Conservation (phyloP, 2,113 vertebrate species). For the Salminus brasiliensis region DNA sequence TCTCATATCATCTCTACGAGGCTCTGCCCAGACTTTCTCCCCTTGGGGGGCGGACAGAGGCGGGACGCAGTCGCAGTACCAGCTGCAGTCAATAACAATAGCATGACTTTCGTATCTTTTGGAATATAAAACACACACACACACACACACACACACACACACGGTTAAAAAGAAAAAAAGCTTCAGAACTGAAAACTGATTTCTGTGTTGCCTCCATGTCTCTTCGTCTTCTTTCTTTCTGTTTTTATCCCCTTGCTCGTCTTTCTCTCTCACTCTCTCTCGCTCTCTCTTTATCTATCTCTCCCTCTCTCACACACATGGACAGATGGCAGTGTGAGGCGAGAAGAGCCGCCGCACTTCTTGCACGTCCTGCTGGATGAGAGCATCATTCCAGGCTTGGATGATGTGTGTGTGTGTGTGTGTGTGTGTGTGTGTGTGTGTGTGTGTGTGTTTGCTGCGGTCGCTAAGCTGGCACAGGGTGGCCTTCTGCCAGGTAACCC, state of each 20-base stretch:
- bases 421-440: background rate
- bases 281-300: too few species aligned
- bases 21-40: background rate
- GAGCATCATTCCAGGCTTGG: background rate
- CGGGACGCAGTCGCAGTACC: background rate
- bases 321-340: slow-evolving; percentile 19
- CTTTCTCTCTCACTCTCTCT: background rate
- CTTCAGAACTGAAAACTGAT: background rate
- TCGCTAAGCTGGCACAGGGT: background rate
- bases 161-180: background rate
- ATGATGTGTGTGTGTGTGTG: background rate
- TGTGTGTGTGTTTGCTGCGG: background rate
- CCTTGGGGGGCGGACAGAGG: background rate
- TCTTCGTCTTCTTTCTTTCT: background rate
- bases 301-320: slow-evolving; percentile 1
- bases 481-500: background rate
- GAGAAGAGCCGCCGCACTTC: background rate
- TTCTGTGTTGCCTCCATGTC: background rate
- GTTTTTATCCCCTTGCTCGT: too few species aligned
- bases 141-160: background rate
- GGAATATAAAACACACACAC: too few species aligned
- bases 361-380: background rate
- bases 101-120: background rate
- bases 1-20: background rate
- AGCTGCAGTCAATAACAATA: slow-evolving; percentile 18